Evolutionary conservation across 2,888 invertebrate genomes (phyloP).

Genomic region (Adineta ricciae): DNA sequence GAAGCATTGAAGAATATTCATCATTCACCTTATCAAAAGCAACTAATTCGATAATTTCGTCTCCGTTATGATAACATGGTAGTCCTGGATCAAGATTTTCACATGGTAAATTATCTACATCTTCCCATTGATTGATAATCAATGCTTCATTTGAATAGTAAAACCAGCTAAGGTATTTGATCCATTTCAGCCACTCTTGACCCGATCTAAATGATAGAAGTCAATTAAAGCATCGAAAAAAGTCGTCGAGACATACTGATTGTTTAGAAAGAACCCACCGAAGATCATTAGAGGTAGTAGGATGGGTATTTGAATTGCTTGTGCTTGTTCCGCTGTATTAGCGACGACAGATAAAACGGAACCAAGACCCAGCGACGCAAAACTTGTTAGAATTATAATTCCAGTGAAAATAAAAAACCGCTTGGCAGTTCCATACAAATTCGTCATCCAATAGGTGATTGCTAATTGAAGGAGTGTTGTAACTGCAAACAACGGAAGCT

Average conservation of each 20-base stretch:
- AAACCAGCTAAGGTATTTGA: constrained; percentile 73
- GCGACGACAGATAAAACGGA: constrained; percentile 76
- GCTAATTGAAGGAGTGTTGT: constrained; percentile 61
- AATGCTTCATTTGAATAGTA: constrained; percentile 79
- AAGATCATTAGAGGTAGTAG: constrained; percentile 85
- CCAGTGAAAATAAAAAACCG: constrained; percentile 47
- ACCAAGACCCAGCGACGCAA: constrained; percentile 72
- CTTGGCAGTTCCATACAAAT: constrained; percentile 31
- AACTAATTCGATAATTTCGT: not conserved
- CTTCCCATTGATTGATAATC: constrained; percentile 72
- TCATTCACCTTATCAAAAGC: not conserved
- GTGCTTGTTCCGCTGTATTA: constrained; percentile 71
- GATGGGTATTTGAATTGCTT: constrained; percentile 78
- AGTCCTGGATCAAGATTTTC: too few relatives aligned
- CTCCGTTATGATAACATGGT: not conserved
- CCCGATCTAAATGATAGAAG: not conserved
- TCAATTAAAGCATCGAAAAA: too few relatives aligned
- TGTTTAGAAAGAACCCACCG: constrained; percentile 86
- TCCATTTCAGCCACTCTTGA: constrained; percentile 37
- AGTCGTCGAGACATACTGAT: too few relatives aligned
- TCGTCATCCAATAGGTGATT: constrained; percentile 71
- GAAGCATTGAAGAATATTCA: too few relatives aligned
- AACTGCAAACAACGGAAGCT: constrained; percentile 24
- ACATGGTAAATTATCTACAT: constrained; percentile 23
- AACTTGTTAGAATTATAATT: constrained; percentile 68